Evolutionary conservation across 1,140 invertebrate species (phyloP), one percentile per base, ranked within the genome.

Genomic region (Berghia stephanieae): DNA sequence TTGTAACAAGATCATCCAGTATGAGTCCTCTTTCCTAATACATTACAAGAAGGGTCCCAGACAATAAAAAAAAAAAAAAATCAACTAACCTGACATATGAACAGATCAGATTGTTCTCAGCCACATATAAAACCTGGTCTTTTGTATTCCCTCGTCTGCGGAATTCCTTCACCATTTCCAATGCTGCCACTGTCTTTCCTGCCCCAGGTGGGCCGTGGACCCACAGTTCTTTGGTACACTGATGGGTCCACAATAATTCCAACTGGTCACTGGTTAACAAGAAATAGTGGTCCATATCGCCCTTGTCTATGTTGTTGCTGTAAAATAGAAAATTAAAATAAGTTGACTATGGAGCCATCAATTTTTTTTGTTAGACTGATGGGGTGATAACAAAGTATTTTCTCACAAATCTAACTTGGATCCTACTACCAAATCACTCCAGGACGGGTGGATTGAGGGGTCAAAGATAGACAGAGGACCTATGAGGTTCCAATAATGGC

Each of bases 151-250:
- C 69, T 31, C 69, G 8, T 13, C 69, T 6, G 8, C 77, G 38
- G 21, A 86, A 44, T 42, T 85, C 83, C 21, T 78, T 78, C 42
- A 86, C 83, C 81, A 86, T 82, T 69, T 85, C 82, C 42, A 85
- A 68, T 27, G 83, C 82, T 13, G 84, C 83, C n/a, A 86, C 79
- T 10, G 85, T 86, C 63, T 86, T 86, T 2, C 85, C 85, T 31
- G 80, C 73, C 0, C 83, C 85, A 21, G 85, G 83, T 5, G 85
- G 85, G 57, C 85, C 84, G 68, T 86, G 85, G 31, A 86, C 79
- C 85, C 85, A 86, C 49, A 86, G 80, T 77, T 86, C 83, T 49
- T 78, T 83, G 55, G 81, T 83, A 77, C 83, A 85, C 70, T 86
- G 85, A 40, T 81, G 82, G 0, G 75, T 83, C 81, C 82, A 84